Base-by-base conservation (phyloP, 2,113 vertebrate genomes). In the Fulmarus glacialis region DNA sequence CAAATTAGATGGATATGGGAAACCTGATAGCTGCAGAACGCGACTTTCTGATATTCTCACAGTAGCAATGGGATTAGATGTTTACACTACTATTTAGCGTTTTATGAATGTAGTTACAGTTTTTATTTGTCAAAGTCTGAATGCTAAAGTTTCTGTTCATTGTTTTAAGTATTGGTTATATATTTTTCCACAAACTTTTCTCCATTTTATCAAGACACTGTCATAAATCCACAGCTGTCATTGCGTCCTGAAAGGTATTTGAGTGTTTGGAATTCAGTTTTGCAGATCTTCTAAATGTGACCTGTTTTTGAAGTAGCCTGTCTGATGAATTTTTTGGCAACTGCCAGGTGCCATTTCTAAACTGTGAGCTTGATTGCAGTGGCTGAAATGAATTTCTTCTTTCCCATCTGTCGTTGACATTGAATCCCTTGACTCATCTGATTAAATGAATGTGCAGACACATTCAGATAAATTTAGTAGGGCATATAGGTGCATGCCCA, bases 81-180 rank as follows among this genome's bases (percentile, higher is more conserved):
- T 96, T 97, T 97, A 83, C 87, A 68, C 58, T 86, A 60, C 56
- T 91, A n/a, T 56, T 89, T 83, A 43, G 93, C 80, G 27, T 50
- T 96, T 97, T 82, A 72, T 72, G 59, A 92, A 86, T 74, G 93
- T 96, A 74, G 68, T 60, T 82, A 77, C 68, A 56, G 59, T 53
- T 96, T 97, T 96, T 71, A 26, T 93, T 97, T 97, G 92, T 82
- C 83, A 58, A 83, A 92, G 73, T 32, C 90, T 77, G 38, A 96
- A 93, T 87, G 87, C 92, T 95, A 8, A 97, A 75, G 29, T 74
- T 74, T 95, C 45, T 88, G 26, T 43, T 89, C 16, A 5, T 74
- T 77, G 40, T 62, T 96, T 89, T 62, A 84, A 64, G 23, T 82
- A 84, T 82, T 18, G 50, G 32, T 88, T 90, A 58, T n/a, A 14